These are phyloP conservation scores for Hippoglossus hippoglossus DNA, from an alignment of 2,797 vertebrate species.

Conservation along the genomic window DNA sequence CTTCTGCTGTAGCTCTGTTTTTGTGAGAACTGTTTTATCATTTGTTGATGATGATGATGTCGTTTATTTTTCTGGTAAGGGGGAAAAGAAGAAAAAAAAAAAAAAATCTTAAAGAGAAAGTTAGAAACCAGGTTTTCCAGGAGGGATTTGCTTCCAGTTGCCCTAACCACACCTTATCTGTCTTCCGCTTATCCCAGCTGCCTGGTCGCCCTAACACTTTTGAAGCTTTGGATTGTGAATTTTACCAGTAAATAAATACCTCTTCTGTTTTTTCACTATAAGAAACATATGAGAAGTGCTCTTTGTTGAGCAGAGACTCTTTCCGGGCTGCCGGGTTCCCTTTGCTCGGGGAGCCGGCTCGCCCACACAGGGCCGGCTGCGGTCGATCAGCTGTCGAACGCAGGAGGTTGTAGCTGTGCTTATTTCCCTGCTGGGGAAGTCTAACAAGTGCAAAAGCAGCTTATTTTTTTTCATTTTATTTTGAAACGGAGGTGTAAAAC, in stretches of 20 bases:
- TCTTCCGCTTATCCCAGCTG: constrained; percentile 81
- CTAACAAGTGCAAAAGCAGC: constrained; percentile 84
- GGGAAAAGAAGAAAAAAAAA: constrained; percentile 21
- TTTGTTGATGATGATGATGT: constrained; percentile 70
- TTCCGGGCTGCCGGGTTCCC: constrained; percentile 48
- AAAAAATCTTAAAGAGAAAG: constrained; percentile 68
- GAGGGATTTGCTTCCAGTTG: constrained; percentile 82
- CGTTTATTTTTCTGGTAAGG: constrained; percentile 66
- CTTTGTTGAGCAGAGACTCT: constrained; percentile 80
- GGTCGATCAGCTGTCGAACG: constrained; percentile 58
- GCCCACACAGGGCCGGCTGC: constrained; percentile 63
- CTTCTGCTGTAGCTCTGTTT: constrained; percentile 87
- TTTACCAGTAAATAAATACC: constrained; percentile 85
- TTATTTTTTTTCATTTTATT: constrained; percentile 57
- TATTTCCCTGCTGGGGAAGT: constrained; percentile 73
- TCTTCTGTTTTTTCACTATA: constrained; percentile 74
- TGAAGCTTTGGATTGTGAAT: constrained; percentile 82
- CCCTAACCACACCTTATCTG: constrained; percentile 76
- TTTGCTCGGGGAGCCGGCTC: constrained; percentile 42
- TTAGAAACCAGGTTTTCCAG: constrained; percentile 83
- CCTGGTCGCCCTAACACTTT: constrained; percentile 78
- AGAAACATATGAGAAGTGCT: constrained; percentile 82
- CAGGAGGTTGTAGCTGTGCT: constrained; percentile 79
- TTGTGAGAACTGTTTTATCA: constrained; percentile 78
- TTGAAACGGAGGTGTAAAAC: constrained; percentile 62